Percentiles rank a stretch among this genome's conserved stretches.
phyloP scores from a whole-genome alignment of 2,888 invertebrate species.

The Sialis lutaria region DNA sequence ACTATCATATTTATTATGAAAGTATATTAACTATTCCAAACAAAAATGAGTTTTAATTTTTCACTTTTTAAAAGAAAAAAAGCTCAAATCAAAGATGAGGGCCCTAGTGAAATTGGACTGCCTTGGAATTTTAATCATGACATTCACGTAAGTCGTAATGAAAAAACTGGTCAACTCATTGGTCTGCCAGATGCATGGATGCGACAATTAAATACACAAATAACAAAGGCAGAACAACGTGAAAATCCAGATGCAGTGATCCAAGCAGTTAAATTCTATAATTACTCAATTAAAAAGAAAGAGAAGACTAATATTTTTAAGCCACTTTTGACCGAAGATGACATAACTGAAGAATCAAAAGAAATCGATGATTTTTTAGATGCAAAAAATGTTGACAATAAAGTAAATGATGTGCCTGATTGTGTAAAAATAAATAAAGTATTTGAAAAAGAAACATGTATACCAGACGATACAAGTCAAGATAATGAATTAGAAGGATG shows the following conservation, averaged over 20 bases:
- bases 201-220: constrained; percentile 60
- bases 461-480: constrained; percentile 15
- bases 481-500: constrained; percentile 30
- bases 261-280: constrained; percentile 80
- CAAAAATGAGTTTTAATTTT: constrained; percentile 7
- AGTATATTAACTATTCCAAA: background rate
- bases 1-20: background rate
- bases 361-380: constrained; percentile 62
- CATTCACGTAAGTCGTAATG: constrained; percentile 75
- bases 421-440: too few relatives aligned
- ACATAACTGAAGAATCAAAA: constrained; percentile 66
- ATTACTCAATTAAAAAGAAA: constrained; percentile 71
- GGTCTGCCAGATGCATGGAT: constrained; percentile 77
- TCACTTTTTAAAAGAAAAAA: constrained; percentile 11
- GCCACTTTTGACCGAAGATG: constrained; percentile 63
- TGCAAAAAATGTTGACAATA: constrained; percentile 33
- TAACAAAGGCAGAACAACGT: constrained; percentile 72
- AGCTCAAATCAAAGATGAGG: constrained; percentile 25
- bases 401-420: too few relatives aligned
- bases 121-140: constrained; percentile 76
- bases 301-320: constrained; percentile 50
- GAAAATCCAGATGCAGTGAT: constrained; percentile 81
- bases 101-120: constrained; percentile 52
- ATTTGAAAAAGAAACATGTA: background rate
- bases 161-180: constrained; percentile 63